A percentile compares a stretch with the other conserved stretches of the same genome.
Conservation (phyloP, 2,888 invertebrate species). For the Cynaeus angustus region DNA sequence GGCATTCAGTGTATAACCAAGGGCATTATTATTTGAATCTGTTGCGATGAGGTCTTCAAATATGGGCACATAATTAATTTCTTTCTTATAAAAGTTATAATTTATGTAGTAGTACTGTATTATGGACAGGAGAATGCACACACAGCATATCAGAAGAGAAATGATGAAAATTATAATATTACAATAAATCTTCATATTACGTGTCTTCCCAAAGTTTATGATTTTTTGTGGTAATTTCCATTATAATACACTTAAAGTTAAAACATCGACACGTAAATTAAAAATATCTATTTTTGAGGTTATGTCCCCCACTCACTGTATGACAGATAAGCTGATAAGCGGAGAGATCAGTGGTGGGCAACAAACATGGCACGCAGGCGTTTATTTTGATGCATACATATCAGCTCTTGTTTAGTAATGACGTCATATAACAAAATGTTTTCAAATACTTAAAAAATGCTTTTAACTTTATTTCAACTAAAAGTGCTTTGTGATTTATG, state of each 20-base stretch:
- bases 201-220: slow-evolving; percentile 46
- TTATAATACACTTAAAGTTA: slow-evolving; percentile 16
- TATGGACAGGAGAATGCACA: slow-evolving; percentile 68
- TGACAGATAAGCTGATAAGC: too few relatives aligned
- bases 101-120: slow-evolving; percentile 67
- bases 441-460: too few relatives aligned
- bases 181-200: slow-evolving; percentile 48
- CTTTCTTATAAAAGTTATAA: slow-evolving; percentile 60
- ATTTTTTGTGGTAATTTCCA: slow-evolving; percentile 9
- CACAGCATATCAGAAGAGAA: slow-evolving; percentile 67
- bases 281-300: slow-evolving; percentile 26
- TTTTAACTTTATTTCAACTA: too few relatives aligned
- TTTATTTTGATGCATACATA: too few relatives aligned
- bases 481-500: too few relatives aligned
- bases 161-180: slow-evolving; percentile 62
- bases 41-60: slow-evolving; percentile 69
- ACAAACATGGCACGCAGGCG: too few relatives aligned
- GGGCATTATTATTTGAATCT: slow-evolving; percentile 59
- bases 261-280: slow-evolving; percentile 30
- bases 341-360: too few relatives aligned
- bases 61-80: slow-evolving; percentile 62
- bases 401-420: too few relatives aligned
- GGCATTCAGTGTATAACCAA: slow-evolving; percentile 57
- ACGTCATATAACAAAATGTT: too few relatives aligned
- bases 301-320: not conserved